Evolutionary conservation across 2,797 vertebrate species (phyloP).

Genomic region (Masticophis lateralis): DNA sequence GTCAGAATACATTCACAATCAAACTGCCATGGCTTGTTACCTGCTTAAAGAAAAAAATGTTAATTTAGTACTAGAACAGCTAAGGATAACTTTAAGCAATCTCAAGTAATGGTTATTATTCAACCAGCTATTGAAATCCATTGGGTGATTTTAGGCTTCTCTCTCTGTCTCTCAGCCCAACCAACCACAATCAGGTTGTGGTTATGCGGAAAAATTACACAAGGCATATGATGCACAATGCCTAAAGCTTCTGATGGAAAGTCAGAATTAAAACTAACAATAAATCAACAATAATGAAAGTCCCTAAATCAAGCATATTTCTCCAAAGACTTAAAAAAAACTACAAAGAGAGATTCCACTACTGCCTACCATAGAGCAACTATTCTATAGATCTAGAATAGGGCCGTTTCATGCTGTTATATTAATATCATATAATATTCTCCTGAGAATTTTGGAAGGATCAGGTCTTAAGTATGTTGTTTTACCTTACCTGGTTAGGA

Average conservation of each 20-base stretch:
- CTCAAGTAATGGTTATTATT: not conserved
- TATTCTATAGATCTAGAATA: not conserved
- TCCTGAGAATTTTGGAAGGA: not conserved
- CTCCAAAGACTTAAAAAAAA: not conserved
- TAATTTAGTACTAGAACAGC: not conserved
- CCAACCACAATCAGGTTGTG: not conserved
- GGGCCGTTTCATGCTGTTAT: not conserved
- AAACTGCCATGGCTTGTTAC: not conserved
- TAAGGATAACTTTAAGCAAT: not conserved
- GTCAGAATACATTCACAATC: not conserved
- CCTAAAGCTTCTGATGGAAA: not conserved
- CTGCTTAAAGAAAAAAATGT: not conserved
- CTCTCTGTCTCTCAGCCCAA: not conserved
- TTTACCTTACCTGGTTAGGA: accelerated
- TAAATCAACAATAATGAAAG: not conserved
- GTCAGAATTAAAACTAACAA: not conserved
- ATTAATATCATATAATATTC: accelerated
- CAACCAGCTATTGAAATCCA: not conserved
- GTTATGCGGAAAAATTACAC: not conserved
- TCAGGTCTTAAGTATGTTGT: accelerated
- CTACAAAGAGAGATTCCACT: not conserved
- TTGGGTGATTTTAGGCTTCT: not conserved
- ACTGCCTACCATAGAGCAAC: not conserved
- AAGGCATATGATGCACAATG: not conserved
- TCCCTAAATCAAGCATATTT: accelerated